Evolutionary conservation across 2,797 vertebrate genomes (phyloP).

Genomic region (Anas acuta): DNA sequence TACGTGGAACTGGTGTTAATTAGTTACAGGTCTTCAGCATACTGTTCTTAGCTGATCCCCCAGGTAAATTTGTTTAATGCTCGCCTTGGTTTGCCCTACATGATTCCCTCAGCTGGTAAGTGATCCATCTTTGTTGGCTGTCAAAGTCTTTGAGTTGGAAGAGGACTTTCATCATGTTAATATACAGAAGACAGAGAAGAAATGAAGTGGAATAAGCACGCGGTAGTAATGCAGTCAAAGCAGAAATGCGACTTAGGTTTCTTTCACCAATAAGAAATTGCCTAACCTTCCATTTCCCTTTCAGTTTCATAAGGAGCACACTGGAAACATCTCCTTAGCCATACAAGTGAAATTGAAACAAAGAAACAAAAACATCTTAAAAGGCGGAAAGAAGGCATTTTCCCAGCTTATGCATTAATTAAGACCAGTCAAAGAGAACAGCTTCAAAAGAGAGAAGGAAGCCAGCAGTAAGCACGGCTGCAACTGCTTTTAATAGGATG

Average conservation of each 20-base stretch:
- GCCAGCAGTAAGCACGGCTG: constrained; percentile 13
- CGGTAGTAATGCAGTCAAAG: background rate
- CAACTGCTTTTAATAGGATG: constrained; percentile 46
- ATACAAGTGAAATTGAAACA: constrained; percentile 54
- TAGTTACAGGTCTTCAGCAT: constrained; percentile 32
- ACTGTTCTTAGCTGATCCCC: constrained; percentile 50
- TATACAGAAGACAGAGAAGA: constrained; percentile 32
- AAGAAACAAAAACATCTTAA: constrained; percentile 55
- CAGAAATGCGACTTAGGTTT: background rate
- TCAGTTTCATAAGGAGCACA: constrained; percentile 40
- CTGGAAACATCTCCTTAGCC: constrained; percentile 36
- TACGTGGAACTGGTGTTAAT: constrained; percentile 29
- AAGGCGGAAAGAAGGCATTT: constrained; percentile 57
- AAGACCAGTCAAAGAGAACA: constrained; percentile 63
- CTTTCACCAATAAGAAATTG: constrained; percentile 35
- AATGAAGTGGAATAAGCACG: constrained; percentile 26
- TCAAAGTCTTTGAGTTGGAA: constrained; percentile 49
- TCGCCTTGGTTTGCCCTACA: constrained; percentile 65
- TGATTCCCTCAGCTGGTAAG: constrained; percentile 35
- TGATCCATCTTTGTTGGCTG: constrained; percentile 58
- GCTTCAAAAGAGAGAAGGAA: constrained; percentile 67
- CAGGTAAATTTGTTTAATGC: constrained; percentile 61
- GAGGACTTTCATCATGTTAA: constrained; percentile 33
- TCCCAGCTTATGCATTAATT: constrained; percentile 59
- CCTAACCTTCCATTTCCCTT: constrained; percentile 47